phyloP scores from a whole-genome alignment of 2,888 invertebrate species.

The Epinotia brunnichana region DNA sequence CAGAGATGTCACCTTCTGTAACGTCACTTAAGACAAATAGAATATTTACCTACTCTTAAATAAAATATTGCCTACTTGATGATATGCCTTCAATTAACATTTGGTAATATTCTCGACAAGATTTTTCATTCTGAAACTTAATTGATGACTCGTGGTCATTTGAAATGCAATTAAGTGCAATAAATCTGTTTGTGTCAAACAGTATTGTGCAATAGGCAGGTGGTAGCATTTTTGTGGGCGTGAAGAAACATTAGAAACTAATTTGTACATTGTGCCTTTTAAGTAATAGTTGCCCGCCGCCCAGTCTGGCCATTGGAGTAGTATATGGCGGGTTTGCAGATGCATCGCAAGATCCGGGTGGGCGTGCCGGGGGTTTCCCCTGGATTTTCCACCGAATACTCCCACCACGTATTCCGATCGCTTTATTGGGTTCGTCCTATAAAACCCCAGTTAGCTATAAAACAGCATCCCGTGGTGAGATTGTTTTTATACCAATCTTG shows the following conservation, averaged over 20 bases:
- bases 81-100: no score
- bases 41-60: no score
- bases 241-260: slow-evolving; percentile 67
- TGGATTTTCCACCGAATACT: no score
- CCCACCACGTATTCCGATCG: no score
- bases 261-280: slow-evolving; percentile 62
- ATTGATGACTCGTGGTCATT: not conserved
- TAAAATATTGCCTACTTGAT: no score
- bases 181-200: slow-evolving; percentile 23
- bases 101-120: not conserved
- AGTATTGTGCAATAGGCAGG: slow-evolving; percentile 32
- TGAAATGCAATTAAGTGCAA: slow-evolving; percentile 9
- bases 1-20: no score
- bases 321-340: slow-evolving; percentile 12
- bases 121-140: not conserved
- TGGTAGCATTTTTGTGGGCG: slow-evolving; percentile 52
- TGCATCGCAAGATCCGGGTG: not conserved
- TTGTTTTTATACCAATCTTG: no score
- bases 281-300: slow-evolving; percentile 50
- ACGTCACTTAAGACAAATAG: no score
- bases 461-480: no score
- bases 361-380: no score
- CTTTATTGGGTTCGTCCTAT: no score
- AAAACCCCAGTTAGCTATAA: no score
- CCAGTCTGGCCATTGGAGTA: slow-evolving; percentile 1